Base-by-base conservation (phyloP, 2,888 invertebrate species). In the Odontomyia ornata region DNA sequence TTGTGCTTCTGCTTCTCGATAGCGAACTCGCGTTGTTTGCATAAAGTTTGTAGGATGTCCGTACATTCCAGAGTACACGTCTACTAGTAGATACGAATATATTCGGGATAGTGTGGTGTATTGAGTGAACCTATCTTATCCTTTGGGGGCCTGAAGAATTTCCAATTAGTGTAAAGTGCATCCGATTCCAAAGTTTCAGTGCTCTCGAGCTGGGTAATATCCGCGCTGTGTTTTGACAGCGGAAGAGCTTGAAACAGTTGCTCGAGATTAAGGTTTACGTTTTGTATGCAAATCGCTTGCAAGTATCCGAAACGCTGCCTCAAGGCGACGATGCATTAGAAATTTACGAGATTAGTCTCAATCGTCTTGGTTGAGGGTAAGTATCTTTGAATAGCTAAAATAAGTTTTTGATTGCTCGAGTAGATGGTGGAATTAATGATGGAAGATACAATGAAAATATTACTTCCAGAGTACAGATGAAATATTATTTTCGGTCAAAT, bases 91-190 rank as follows among this genome's bases (percentile, higher is more conserved):
- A n/a, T n/a, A n/a, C 4, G 60, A 46, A 43, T 36, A 36, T 36
- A 36, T 36, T 9, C 36, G 9, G 21, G 21, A 60, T 47, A 69
- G 69, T 69, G 69, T 47, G 47, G 69, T 69, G n/a, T 69, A 47
- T 46, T 47, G 47, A 69, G 69, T 69, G 69, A 69, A 47, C 23
- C 21, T 30, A 47, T 69, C 60, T 30, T n/a, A 47, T 69, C 60
- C 60, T 73, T 73, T 27, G 9, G 23, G 57, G 30, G 21, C 23
- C n/a, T 72, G 72, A 52, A 72, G 57, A 73, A 36, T 73, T 57
- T 73, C 73, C 73, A 73, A 73, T 73, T 73, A 73, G 73, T 73
- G 73, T 73, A 73, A 60, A 73, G 73, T 73, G 73, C 73, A 73
- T 60, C 52, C 1, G 52, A 71, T 25, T 60, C 25, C 25, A 25